Conservation (phyloP, 2,797 vertebrate genomes). For the Anguilla anguilla region DNA sequence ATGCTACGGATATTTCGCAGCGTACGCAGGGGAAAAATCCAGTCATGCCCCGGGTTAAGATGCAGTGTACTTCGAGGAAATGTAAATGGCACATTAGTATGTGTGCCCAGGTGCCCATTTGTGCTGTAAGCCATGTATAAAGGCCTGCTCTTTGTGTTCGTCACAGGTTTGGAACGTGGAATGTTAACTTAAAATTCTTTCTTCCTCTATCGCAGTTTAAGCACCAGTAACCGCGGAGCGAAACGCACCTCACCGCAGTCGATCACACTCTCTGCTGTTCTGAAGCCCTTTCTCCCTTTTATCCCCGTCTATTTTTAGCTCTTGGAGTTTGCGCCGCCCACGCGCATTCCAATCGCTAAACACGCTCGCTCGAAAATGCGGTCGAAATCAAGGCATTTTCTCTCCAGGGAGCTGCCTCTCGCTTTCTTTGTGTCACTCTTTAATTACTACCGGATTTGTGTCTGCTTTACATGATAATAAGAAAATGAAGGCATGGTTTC, state of each 20-base stretch:
- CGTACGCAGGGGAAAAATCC: not conserved
- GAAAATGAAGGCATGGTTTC: not conserved
- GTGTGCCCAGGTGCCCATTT: not conserved
- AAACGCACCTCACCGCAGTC: constrained; percentile 37
- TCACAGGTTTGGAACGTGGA: not conserved
- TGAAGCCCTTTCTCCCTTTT: constrained; percentile 1
- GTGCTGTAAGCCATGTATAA: not conserved
- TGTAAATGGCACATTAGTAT: not conserved
- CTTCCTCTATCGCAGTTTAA: not conserved
- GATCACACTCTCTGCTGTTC: constrained; percentile 27
- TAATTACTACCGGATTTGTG: not conserved
- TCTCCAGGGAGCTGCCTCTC: not conserved
- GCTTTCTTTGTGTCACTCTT: not conserved
- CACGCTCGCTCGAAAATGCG: constrained; percentile 22
- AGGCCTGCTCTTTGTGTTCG: not conserved
- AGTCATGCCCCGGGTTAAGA: not conserved
- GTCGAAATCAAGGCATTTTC: not conserved
- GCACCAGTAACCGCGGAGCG: not conserved
- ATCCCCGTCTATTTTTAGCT: constrained; percentile 34
- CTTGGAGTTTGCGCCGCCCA: constrained; percentile 24
- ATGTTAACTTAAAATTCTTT: not conserved
- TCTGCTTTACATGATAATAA: not conserved
- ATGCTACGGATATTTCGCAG: not conserved
- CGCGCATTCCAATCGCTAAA: constrained; percentile 51
- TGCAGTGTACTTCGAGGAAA: not conserved